Conservation (phyloP, 1,140 invertebrate genomes). For the Halictus rubicundus region DNA sequence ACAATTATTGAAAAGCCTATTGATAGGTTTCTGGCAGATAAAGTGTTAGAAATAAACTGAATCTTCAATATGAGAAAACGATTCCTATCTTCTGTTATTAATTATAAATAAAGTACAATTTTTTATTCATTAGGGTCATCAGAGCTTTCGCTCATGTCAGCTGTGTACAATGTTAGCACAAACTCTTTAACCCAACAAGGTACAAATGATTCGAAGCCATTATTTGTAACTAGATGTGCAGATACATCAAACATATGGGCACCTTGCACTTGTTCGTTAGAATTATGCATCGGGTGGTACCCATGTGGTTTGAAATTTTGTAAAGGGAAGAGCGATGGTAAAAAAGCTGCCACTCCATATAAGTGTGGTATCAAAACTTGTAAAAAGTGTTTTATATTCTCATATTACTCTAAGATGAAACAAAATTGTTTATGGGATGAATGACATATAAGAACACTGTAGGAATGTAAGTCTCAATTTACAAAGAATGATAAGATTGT, state of each 20-base stretch:
- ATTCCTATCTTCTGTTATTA: constrained; percentile 14
- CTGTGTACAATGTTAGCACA: constrained; percentile 82
- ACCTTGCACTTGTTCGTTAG: constrained; percentile 89
- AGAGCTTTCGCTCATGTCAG: constrained; percentile 80
- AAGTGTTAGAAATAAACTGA: neutral
- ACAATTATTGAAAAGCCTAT: too few relatives aligned
- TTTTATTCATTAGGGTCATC: constrained; percentile 81
- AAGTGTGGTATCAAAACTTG: constrained; percentile 98
- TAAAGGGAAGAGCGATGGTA: constrained; percentile 85
- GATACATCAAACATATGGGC: constrained; percentile 85
- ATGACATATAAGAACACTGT: constrained; percentile 81
- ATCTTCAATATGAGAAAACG: neutral
- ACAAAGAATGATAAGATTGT: neutral
- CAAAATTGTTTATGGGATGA: constrained; percentile 94
- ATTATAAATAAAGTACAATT: constrained; percentile 11
- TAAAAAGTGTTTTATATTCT: constrained; percentile 92
- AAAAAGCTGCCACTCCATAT: constrained; percentile 85
- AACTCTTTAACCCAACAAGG: constrained; percentile 67
- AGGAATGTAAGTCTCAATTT: constrained; percentile 41
- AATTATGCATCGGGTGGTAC: constrained; percentile 92
- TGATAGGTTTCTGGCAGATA: too few relatives aligned
- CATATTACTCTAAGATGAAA: constrained; percentile 91
- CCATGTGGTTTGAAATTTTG: constrained; percentile 97
- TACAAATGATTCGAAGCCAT: constrained; percentile 68
- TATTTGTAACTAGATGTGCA: constrained; percentile 81